Evolutionary conservation across 2,113 vertebrate species (phyloP).

Genomic region (Anhinga anhinga): DNA sequence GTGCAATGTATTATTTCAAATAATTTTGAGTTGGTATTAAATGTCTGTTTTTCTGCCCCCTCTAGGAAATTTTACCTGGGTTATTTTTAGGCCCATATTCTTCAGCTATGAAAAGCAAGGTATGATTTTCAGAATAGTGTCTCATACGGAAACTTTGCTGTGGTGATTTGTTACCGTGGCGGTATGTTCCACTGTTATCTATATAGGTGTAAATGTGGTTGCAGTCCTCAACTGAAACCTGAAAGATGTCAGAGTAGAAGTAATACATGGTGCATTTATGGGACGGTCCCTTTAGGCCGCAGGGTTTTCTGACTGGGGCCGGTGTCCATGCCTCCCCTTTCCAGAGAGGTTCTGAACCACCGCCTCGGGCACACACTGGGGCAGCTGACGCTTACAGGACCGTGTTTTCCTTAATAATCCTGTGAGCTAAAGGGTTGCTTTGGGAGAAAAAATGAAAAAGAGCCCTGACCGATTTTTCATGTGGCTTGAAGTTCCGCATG

Average conservation of each 20-base stretch:
- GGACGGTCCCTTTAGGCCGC: neutral
- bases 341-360: neutral
- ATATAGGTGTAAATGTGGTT: neutral
- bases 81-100: conserved; percentile 98
- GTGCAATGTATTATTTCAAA: neutral
- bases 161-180: neutral
- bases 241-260: neutral
- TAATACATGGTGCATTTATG: neutral
- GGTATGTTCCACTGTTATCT: neutral
- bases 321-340: neutral
- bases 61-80: conserved; percentile 95
- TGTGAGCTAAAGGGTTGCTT: neutral
- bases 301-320: neutral
- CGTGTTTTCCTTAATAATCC: neutral
- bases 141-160: neutral
- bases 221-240: neutral
- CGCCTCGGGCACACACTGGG: neutral
- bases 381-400: neutral
- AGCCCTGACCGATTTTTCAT: neutral
- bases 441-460: neutral
- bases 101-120: conserved; percentile 99
- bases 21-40: neutral
- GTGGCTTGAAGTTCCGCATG: neutral
- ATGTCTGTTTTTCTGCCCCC: neutral
- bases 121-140: conserved; percentile 58